Base-by-base conservation (phyloP, 2,113 vertebrate genomes). In the Cariama cristata region DNA sequence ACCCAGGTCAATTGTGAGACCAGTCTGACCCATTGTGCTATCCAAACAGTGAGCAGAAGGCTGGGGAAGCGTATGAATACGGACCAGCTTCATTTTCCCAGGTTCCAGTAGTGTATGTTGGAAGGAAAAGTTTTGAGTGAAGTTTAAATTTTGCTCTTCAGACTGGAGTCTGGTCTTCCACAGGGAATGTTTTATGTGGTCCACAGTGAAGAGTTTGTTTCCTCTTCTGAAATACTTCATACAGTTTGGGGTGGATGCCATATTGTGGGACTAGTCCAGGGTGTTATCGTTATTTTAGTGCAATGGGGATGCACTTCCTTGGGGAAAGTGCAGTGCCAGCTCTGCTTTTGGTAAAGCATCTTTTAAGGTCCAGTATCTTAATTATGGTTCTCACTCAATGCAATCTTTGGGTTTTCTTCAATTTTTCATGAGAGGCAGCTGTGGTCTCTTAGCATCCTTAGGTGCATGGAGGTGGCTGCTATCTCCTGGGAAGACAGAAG, bases 31-130 rank as follows among this genome's bases (percentile, higher is more conserved):
- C 30, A 1, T 56, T 53, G 35, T 55, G 23, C 8, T 50, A 6
- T 17, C 53, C 60, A 60, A 68, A 64, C 22, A 63, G 8, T 14
- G 42, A 73, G 44, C 38, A 73, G 69, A 32, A 33, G 24, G 38
- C 44, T 73, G n/a, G 60, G 35, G 64, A 88, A 49, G 52, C 14
- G 75, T 18, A 15, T 12, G 42, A 71, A 44, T 14, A 14, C 8
- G 20, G n/a, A 18, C 12, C 45, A 86, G 12, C 32, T 64, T 74
- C 6, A 11, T 86, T 58, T 71, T 42, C 44, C 55, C 74, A 33
- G 3, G 45, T 84, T 50, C 32, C 44, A 38, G 14, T 18, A 42
- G 15, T 0, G 1, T 4, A 4, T 32, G n/a, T 14, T 56, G 4
- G 14, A 62, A 64, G 33, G 59, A 87, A 68, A 7, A 66, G 11